Base-by-base conservation (phyloP, 2,113 vertebrate genomes). In the Pelvicachromis taeniatus region DNA sequence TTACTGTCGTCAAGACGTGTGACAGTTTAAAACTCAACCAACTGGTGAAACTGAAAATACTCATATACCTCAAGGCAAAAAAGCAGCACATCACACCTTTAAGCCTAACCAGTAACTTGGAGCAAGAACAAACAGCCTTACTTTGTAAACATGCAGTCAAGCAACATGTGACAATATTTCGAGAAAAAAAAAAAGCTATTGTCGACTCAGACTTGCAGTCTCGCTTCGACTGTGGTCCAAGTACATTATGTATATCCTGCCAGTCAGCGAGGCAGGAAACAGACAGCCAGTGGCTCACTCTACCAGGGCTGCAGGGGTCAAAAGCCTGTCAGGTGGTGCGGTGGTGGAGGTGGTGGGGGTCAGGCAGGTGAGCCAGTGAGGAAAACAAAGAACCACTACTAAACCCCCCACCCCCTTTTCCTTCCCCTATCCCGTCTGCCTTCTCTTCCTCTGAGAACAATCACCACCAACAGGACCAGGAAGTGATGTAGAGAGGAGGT, bases 381-480 rank as follows among this genome's bases (percentile, higher is more conserved):
- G 58, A 78, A 83, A 93, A 95, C 91, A 94, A 93, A 92, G 91
- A 73, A 84, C 42, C 14, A 50, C 31, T 68, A 63, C 54, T 48
- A 84, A 78, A 42, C 16, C 54, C 17, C 68, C 61, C 5, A 59
- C 78, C 42, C 81, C 83, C 48, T 70, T 50, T 81, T 75, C 83
- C 82, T 81, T 54, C 59, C 85, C 79, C 79, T 54, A 86, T 87
- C 83, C 91, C 80, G 86, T 90, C 92, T 89, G 88, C 92, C 84
- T 92, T 93, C 94, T 84, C 77, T 91, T 91, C 86, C 90, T 86
- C 84, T 86, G 61, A 83, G 87, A 95, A 95, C 94, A 94, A 94
- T 94, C 59, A 16, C 45, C 82, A 82, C 89, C 84, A 88, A 90
- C 91, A 92, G 92, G 93, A 94, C 94, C 86, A 91, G 93, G 94